phyloP scores from a whole-genome alignment of 1,140 invertebrate genomes.

The Vanessa atalanta region DNA sequence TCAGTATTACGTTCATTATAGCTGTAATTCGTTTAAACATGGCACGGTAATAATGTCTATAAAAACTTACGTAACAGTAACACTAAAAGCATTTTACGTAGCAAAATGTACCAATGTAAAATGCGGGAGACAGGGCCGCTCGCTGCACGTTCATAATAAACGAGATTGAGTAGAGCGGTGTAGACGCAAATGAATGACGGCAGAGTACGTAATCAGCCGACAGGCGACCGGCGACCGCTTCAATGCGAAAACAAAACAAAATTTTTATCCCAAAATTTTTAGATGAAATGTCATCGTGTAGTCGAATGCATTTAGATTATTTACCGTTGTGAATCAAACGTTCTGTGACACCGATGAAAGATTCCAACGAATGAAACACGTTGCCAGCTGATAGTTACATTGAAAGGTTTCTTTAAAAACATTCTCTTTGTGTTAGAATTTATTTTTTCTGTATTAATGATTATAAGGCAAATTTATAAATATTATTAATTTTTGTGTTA shows the following conservation, averaged over 20 bases:
- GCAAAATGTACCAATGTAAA: constrained; percentile 64
- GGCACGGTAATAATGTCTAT: constrained; percentile 33
- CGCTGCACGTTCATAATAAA: constrained; percentile 75
- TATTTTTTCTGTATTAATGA: not conserved
- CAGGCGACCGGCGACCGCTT: constrained; percentile 64
- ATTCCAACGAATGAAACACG: constrained; percentile 11
- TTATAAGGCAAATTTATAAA: no score
- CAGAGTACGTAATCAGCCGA: constrained; percentile 66
- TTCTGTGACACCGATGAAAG: constrained; percentile 20
- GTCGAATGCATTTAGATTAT: constrained; percentile 41
- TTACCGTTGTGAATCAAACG: constrained; percentile 33
- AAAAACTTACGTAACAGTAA: constrained; percentile 55
- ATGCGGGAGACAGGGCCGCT: constrained; percentile 57
- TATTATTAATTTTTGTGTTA: no score
- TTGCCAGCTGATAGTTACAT: constrained; percentile 5
- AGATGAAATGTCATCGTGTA: constrained; percentile 45
- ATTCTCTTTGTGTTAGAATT: not conserved
- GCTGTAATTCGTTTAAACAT: constrained; percentile 32
- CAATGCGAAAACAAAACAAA: constrained; percentile 65
- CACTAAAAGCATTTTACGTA: constrained; percentile 61
- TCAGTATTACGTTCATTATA: constrained; percentile 22
- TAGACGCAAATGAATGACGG: constrained; percentile 74
- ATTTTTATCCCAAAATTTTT: constrained; percentile 54
- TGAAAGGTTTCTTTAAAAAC: not conserved
- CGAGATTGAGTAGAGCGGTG: constrained; percentile 73